Base-by-base conservation (phyloP, 2,797 vertebrate genomes). In the Lepilemur ruficaudatus region DNA sequence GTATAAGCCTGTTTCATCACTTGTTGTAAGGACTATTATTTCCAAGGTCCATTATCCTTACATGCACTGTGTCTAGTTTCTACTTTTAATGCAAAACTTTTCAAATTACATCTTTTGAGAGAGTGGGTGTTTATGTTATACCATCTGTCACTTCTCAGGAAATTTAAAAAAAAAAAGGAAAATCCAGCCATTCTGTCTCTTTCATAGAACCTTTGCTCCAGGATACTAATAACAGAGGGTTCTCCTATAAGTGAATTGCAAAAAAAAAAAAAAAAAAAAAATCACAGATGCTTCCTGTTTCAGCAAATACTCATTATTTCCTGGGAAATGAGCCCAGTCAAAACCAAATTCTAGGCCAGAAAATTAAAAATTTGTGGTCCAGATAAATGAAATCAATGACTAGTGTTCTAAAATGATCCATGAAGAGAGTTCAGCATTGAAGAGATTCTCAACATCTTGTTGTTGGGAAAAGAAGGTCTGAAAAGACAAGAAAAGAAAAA, bases 141-240 rank as follows among this genome's bases (percentile, higher is more conserved):
- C 63, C 83, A 76, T 95, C 75, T 97, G 79, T 83, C 73, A 93
- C 88, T 94, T 92, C 78, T 96, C 43, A 78, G 83, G 73, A 95
- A 97, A 89, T 86, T n/a, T n/a, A n/a, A n/a, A n/a, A 17, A 43
- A 75, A 89, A 89, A 88, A 78, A 94, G 46, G 61, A 91, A 93
- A 89, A 91, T 22, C 59, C 94, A 79, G 18, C 65, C 67, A 61
- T 50, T 96, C 10, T 1, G 82, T 50, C 52, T 89, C 67, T 46
- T 91, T 97, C 41, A 67, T 41, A 59, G 46, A 89, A 59, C 57
- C 79, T 50, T 89, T 61, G 91, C 89, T 63, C 91, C 12, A 32
- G 70, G 46, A 52, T 94, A 57, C 93, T 93, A 92, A 86, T 92
- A 97, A 90, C 30, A 63, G 15, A 94, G 91, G 38, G 25, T 55